phyloP scores from a whole-genome alignment of 2,888 invertebrate species.

The Platycheirus rosarum region DNA sequence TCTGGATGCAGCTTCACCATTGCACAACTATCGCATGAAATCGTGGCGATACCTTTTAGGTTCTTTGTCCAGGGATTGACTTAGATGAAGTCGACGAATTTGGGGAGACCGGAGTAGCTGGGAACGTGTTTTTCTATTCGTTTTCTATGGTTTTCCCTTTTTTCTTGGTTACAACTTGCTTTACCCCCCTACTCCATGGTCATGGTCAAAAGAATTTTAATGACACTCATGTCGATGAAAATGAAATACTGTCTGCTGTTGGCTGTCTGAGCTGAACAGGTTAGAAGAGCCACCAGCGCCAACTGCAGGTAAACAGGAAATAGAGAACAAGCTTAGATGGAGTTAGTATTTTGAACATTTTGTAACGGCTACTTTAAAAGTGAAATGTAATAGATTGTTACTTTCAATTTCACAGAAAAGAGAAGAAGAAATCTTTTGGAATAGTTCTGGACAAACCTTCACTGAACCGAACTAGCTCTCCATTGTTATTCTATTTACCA shows the following conservation, averaged over 20 bases:
- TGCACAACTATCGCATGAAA: slow-evolving; percentile 26
- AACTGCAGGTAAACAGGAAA: slow-evolving; percentile 27
- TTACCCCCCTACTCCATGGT: slow-evolving; percentile 8
- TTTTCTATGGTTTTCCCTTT: slow-evolving; percentile 66
- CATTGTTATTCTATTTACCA: neutral
- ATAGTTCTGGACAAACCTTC: no score
- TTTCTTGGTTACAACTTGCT: slow-evolving; percentile 23
- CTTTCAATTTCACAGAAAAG: neutral
- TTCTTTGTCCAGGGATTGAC: neutral
- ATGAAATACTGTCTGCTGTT: slow-evolving; percentile 48
- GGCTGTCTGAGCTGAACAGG: slow-evolving; percentile 5
- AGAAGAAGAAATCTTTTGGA: no score
- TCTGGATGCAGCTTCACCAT: slow-evolving; percentile 30
- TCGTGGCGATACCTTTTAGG: slow-evolving; percentile 38
- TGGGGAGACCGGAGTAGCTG: neutral
- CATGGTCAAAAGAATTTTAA: slow-evolving; percentile 44
- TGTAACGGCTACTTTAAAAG: slow-evolving; percentile 7
- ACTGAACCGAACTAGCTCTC: neutral
- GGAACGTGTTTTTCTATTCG: slow-evolving; percentile 55
- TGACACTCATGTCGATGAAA: slow-evolving; percentile 54
- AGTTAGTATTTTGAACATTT: slow-evolving; percentile 22
- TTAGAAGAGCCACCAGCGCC: slow-evolving; percentile 1
- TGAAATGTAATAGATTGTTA: neutral
- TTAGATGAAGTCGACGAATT: neutral
- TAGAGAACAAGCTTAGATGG: neutral